Conservation (phyloP, 2,888 invertebrate species). For the Drosophila mettleri region DNA sequence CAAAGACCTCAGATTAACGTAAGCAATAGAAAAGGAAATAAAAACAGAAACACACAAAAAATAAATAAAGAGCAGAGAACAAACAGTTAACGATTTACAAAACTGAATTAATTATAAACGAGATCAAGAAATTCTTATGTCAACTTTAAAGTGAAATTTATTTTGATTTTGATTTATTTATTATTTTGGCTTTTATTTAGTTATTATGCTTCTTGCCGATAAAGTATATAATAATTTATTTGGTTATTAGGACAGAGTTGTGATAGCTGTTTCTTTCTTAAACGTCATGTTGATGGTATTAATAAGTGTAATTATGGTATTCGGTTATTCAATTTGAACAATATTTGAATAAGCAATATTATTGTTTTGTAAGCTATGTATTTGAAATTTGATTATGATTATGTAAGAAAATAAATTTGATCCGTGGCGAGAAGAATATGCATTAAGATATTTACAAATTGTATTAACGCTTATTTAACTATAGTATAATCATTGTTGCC, state of each 20-base stretch:
- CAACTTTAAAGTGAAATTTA: conserved; percentile 19
- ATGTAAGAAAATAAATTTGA: conserved; percentile 1
- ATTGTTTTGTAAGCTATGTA: conserved; percentile 4
- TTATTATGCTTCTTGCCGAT: conserved; percentile 40
- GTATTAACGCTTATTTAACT: conserved; percentile 6
- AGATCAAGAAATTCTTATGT: conserved; percentile 16
- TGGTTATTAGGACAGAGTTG: conserved; percentile 40
- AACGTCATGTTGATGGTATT: conserved; percentile 31
- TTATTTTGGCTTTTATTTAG: not conserved
- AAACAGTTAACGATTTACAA: conserved; percentile 42
- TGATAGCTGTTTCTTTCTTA: conserved; percentile 53
- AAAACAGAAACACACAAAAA: not conserved
- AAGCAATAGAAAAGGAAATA: conserved; percentile 27
- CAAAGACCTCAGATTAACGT: conserved; percentile 22
- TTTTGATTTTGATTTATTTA: not conserved
- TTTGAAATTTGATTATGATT: not conserved
- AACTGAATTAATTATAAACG: conserved; percentile 1
- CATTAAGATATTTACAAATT: conserved; percentile 5
- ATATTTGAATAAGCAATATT: conserved; percentile 34
- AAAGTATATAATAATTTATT: conserved; percentile 31
- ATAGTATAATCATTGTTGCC: conserved; percentile 8
- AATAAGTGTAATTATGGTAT: conserved; percentile 19
- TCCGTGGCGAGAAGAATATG: conserved; percentile 7
- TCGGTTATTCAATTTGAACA: conserved; percentile 11
- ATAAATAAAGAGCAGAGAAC: not conserved